phyloP scores from a whole-genome alignment of 2,888 invertebrate genomes.

The Sarcophaga variegata region DNA sequence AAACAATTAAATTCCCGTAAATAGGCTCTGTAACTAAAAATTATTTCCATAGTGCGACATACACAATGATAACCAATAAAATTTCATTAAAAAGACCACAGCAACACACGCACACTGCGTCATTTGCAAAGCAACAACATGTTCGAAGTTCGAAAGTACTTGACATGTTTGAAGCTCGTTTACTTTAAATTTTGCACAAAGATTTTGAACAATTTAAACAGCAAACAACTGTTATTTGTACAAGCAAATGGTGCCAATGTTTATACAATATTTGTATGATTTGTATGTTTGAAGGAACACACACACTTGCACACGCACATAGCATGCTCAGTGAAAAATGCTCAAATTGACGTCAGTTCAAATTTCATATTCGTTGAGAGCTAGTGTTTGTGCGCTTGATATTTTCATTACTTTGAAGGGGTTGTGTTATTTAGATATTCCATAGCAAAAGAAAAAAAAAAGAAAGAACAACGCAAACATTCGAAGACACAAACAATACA shows the following conservation, averaged over 20 bases:
- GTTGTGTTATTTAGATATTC: too few relatives aligned
- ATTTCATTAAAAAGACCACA: too few relatives aligned
- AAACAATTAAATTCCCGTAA: too few relatives aligned
- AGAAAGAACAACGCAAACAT: background rate
- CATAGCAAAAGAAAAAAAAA: background rate
- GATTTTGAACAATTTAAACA: background rate
- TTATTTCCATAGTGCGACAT: too few relatives aligned
- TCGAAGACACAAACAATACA: too few relatives aligned
- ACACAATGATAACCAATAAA: too few relatives aligned
- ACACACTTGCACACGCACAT: background rate
- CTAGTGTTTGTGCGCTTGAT: background rate
- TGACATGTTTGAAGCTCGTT: too few relatives aligned
- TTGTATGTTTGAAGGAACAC: background rate
- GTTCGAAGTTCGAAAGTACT: too few relatives aligned
- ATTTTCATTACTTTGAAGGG: background rate
- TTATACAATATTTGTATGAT: background rate
- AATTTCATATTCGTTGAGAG: background rate
- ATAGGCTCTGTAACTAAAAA: too few relatives aligned
- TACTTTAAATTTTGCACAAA: background rate
- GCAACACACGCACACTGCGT: too few relatives aligned
- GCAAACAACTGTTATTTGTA: background rate
- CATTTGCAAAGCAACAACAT: too few relatives aligned
- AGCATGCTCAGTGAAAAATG: background rate
- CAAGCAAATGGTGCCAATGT: background rate
- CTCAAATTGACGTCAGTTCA: background rate